Conservation (phyloP, 1,140 invertebrate genomes). For the Eubasilissa regina region DNA sequence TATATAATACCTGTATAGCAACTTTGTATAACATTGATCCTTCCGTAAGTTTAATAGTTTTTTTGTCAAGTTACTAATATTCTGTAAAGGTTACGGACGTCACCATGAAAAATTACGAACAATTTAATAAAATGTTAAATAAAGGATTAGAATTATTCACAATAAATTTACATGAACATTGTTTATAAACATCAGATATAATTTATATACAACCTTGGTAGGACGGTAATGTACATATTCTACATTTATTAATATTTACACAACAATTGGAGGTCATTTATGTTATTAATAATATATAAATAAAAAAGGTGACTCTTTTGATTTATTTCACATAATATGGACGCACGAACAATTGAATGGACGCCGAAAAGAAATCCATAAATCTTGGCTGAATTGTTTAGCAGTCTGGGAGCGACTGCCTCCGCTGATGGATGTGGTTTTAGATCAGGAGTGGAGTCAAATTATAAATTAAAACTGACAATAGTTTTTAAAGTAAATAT, state of each 20-base stretch:
- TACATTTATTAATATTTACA: constrained; percentile 18
- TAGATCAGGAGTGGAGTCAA: not conserved
- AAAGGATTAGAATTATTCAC: no score
- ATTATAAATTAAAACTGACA: no score
- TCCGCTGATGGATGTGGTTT: not conserved
- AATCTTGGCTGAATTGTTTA: constrained; percentile 7
- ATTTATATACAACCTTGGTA: constrained; percentile 14
- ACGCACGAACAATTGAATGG: not conserved
- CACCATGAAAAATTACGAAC: no score
- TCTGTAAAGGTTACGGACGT: no score
- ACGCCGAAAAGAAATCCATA: not conserved
- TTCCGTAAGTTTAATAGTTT: no score
- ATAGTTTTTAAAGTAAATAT: no score
- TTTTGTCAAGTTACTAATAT: no score
- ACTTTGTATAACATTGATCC: no score
- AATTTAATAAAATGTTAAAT: no score
- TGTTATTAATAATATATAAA: constrained; percentile 19
- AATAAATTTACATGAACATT: no score
- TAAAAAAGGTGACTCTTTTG: not conserved
- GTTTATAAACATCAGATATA: not conserved
- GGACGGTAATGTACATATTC: constrained; percentile 11
- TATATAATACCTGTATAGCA: no score
- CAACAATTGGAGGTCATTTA: constrained; percentile 17
- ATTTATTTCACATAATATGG: not conserved
- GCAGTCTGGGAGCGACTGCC: not conserved